Base-by-base conservation (phyloP, 1,140 invertebrate species). In the Drosophila takahashii region DNA sequence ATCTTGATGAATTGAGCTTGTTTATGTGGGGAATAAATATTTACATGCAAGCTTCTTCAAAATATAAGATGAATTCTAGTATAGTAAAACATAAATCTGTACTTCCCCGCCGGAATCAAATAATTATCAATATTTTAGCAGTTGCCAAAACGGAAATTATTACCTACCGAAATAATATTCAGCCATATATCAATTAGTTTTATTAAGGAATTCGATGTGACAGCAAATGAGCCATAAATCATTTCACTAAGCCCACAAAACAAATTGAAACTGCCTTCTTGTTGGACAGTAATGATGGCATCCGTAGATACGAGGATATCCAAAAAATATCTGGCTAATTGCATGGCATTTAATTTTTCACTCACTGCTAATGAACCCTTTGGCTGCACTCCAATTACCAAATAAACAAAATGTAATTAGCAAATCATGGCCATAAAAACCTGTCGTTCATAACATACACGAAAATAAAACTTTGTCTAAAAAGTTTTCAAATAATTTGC, bases 401-500 rank as follows among this genome's bases (percentile, higher is more conserved):
- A 44, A 77, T 34, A 52, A 71, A 59, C 58, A 58, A 42, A 37
- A 27, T 45, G 34, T 45, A 59, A 69, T 75, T 47, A 69, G 56
- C 56, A 58, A 58, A 37, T 52, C 47, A 56, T 39, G 42, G n/a
- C 22, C 37, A 45, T 56, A 60, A 73, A 70, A 79, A 80, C 39
- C 34, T 45, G 29, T 26, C 37, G 5, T 10, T 45, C 56, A 56
- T 64, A 44, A 44, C 45, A 59, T 37, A 42, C 22, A 34, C 13
- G 5, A 52, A 69, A 41, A 60, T 27, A 48, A 44, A 53, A 48
- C 22, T 4, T 41, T 37, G 41, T 29, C 27, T 27, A 60, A 64
- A 45, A 65, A 65, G 32, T 47, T 64, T 32, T 8, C 26, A 66
- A 48, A 34, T 61, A 45, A 61, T 62, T 61, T 47, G 32, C 42